Evolutionary conservation across 64 coral and sea anemone genomes (phyloP), one percentile per base, ranked within the genome.

Genomic region (Stylophora pistillata): DNA sequence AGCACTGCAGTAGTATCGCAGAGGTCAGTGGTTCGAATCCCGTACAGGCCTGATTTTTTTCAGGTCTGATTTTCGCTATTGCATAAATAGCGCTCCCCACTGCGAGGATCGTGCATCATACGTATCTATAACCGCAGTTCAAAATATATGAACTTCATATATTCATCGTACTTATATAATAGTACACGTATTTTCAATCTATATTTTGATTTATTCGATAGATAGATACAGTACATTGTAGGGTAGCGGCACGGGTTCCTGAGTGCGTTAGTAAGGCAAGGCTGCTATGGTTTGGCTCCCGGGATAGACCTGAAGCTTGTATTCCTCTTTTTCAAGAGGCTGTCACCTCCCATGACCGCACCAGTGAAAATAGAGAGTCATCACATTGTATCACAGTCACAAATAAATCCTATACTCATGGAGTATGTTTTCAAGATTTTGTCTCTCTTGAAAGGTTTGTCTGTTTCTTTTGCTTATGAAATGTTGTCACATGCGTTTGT

Each of bases 221-320:
- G 91, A 65, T 92, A 47, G 88, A 92, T 92, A 76, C 91, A 12
- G 73, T 92, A 23, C 25, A 80, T 73, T 81, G 76, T 56, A 58
- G 89, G 47, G 85, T 78, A 62, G 30, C 85, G 56, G 53, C 56
- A 71, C 85, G 82, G 81, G 30, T 88, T 58, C 85, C 91, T 31
- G 64, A 60, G n/a, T 70, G 69, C 31, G 68, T 92, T 15, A 74
- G 74, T 30, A 88, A 81, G 33, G 91, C 85, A 57, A 74, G n/a
- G 37, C 32, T 92, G 6, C 68, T 64, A 3, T 92, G 85, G 60
- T 88, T 87, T 79, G 65, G 53, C 23, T 78, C 55, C 27, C 15
- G 65, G 2, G 27, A 5, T n/a, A 78, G 84, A 30, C 33, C 91
- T 55, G 15, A n/a, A 41, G 66, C 76, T 73, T 20, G 21, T 41